Evolutionary conservation across 1,140 invertebrate species (phyloP), one percentile per base, ranked within the genome.

Genomic region (Drosophila saltans): DNA sequence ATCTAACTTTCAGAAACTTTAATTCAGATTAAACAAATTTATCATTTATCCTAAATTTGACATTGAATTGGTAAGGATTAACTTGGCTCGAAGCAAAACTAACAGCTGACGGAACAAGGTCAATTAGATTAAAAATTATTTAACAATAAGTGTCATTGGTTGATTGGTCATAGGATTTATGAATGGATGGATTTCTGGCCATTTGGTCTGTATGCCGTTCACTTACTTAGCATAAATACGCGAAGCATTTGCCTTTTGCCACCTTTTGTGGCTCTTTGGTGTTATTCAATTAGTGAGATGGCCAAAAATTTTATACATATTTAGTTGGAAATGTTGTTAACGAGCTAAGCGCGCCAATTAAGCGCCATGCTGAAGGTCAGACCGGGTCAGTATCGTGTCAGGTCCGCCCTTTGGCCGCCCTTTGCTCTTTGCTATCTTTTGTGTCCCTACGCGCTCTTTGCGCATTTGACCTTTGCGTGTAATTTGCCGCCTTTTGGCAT

Each of bases 261-360:
- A 33, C 1, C 9, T 7, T 43, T 56, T n/a, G 11, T 10, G 57
- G 3, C 26, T 64, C 36, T 48, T 33, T 67, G 60, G 58, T 71
- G 78, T 89, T 81, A 88, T 78, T 89, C 69, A 88, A 88, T 88
- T 89, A 88, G 84, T 70, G 68, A 41, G 66, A 72, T 67, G 30
- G 43, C 39, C 71, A 67, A 73, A 67, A 78, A 81, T 79, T 71
- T 66, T 70, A 71, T 69, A 83, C 83, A 88, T 86, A 52, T 52
- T 52, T 52, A 89, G 84, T 89, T 89, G 67, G 58, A 75, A 88
- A 80, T 78, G 70, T 90, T 72, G 84, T 85, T 89, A 84, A 89
- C 84, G 78, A 89, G 84, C 84, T 89, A 89, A 89, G 85, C 84
- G 84, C 78, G 72, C 81, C 85, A 89, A 89, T 89, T 89, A 89